Evolutionary conservation across 2,113 vertebrate genomes (phyloP).

Genomic region (Proteles cristata): DNA sequence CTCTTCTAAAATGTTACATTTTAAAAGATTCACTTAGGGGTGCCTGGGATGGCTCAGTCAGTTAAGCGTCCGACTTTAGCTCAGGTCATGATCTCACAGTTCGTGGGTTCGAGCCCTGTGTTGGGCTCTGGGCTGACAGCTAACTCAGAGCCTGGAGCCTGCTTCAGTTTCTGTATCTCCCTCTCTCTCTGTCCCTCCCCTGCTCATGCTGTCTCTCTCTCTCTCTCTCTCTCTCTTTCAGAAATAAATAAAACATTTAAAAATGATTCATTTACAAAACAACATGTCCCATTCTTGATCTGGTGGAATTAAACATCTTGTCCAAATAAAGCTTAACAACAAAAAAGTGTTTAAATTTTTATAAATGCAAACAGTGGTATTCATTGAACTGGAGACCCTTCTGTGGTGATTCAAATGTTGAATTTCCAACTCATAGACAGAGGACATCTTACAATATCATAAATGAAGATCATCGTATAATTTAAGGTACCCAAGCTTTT

Average conservation of each 20-base stretch:
- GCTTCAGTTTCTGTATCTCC: no score
- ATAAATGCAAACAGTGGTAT: not conserved
- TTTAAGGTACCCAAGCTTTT: not conserved
- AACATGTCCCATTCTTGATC: not conserved
- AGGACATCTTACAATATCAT: not conserved
- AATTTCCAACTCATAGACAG: not conserved
- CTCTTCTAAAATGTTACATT: not conserved
- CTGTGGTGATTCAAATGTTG: not conserved
- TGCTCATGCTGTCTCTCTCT: no score
- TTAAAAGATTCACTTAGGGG: not conserved
- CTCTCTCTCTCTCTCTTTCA: no score
- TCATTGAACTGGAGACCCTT: not conserved
- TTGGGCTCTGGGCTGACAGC: no score
- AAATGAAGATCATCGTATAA: not conserved
- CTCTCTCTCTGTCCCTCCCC: no score
- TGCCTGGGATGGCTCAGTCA: no score
- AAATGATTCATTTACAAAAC: not conserved
- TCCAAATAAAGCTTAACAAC: not conserved
- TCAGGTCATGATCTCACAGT: no score
- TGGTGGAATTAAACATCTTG: not conserved
- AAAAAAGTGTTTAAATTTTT: not conserved
- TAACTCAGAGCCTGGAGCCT: no score
- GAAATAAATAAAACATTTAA: no score
- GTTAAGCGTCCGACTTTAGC: no score
- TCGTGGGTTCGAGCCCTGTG: no score